Conservation (phyloP, 2,888 invertebrate genomes). For the Cryptosula pallasiana region DNA sequence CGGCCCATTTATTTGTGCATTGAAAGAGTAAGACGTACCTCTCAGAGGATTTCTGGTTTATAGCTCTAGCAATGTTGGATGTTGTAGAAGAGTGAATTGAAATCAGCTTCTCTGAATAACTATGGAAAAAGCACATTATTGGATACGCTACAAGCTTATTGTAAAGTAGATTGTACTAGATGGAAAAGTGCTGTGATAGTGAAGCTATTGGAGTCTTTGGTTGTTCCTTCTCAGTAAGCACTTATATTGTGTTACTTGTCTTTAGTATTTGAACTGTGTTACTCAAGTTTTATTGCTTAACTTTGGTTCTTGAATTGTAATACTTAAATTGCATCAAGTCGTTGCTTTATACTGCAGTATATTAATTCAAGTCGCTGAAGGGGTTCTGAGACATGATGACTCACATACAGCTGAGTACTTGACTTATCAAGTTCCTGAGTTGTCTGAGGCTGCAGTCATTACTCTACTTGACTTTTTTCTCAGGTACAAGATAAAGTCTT, state of each 20-base stretch:
- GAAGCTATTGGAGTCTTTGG: background rate
- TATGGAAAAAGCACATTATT: background rate
- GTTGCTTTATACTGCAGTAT: too few species aligned
- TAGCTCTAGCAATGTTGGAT: too few species aligned
- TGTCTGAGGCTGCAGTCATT: background rate
- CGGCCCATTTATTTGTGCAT: too few species aligned
- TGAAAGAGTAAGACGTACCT: too few species aligned
- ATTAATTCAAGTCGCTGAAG: background rate
- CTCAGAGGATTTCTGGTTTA: too few species aligned
- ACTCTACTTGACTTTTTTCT: background rate
- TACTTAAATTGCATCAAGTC: too few species aligned
- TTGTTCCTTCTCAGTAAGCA: conserved; percentile 2
- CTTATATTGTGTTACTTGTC: background rate
- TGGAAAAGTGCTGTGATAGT: background rate
- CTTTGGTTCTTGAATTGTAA: too few species aligned
- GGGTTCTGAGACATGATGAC: background rate
- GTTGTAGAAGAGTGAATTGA: too few species aligned
- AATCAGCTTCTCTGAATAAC: background rate
- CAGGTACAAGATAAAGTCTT: too few species aligned
- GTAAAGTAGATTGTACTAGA: background rate
- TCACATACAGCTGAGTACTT: background rate
- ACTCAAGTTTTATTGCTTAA: too few species aligned
- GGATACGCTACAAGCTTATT: background rate
- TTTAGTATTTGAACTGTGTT: too few species aligned
- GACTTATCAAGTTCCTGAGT: background rate